Evolutionary conservation across 2,113 vertebrate species (phyloP), one percentile per base, ranked within the genome.

Genomic region (Delphinapterus leucas): DNA sequence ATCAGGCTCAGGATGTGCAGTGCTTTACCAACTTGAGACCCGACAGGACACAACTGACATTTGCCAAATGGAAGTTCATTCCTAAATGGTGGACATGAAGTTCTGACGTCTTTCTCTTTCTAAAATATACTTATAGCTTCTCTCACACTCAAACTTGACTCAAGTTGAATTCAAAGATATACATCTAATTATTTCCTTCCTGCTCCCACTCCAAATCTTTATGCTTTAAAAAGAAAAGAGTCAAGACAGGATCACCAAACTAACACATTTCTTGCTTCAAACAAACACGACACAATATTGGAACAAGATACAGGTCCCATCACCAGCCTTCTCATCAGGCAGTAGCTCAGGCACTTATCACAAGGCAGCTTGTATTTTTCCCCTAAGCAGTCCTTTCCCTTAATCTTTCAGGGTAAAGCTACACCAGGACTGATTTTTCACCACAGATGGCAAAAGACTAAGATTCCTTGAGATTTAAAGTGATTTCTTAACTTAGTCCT

Each of bases 131-230:
- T 68, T 17, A 38, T 38, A 85, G 31, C 53, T 58, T 60, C 71
- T 94, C 47, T 96, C 58, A 38, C 71, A 95, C 60, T 95, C 79
- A 86, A 79, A 86, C 21, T 81, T 93, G 49, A 38, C 63, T 83
- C 63, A 49, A 20, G 41, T 67, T 92, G 10, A 23, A 82, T 67
- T 96, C 28, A 65, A 77, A 92, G 76, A 85, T 36, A 53, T 20
- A 91, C 18, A 65, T 79, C 85, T 53, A 83, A 90, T 85, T 86
- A 88, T 44, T n/a, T 90, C 61, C 86, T 95, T 79, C 67, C 61
- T 83, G 77, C 26, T 84, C 65, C 89, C 17, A 73, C 58, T 81
- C 53, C 36, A 93, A 60, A 82, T 85, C 71, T 88, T 88, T 26
- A 44, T 10, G 88, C 44, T 79, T 41, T 61, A 76, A 44, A 70